phyloP scores from a whole-genome alignment of 2,888 invertebrate species.

The Apamea epomidion region DNA sequence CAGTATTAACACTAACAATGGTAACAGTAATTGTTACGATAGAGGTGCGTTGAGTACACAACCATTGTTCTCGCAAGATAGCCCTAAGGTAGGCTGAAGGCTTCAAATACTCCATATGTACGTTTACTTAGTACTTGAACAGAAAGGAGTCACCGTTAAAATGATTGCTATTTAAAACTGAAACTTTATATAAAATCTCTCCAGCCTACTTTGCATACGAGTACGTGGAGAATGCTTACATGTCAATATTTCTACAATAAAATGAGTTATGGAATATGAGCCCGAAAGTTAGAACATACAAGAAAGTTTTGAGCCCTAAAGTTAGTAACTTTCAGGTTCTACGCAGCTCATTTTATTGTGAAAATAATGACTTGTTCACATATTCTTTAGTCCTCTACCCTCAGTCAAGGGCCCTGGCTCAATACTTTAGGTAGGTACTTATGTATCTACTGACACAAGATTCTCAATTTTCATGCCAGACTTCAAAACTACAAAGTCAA shows the following conservation, averaged over 20 bases:
- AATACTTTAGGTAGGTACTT: neutral
- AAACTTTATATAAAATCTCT: neutral
- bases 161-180: neutral
- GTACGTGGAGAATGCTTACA: neutral
- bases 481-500: slow-evolving; percentile 11
- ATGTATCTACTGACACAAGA: neutral
- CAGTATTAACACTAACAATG: neutral
- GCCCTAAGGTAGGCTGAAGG: neutral
- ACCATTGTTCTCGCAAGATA: neutral
- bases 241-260: slow-evolving; percentile 28
- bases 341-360: neutral
- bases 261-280: slow-evolving; percentile 19
- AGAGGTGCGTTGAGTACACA: neutral
- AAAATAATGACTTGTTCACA: slow-evolving; percentile 11
- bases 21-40: neutral
- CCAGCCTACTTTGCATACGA: neutral
- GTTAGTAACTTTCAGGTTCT: slow-evolving; percentile 7
- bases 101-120: neutral
- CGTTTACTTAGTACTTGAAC: no score
- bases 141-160: neutral
- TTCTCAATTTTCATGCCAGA: neutral
- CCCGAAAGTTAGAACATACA: slow-evolving; percentile 16
- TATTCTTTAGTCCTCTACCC: neutral
- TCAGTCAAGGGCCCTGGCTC: neutral
- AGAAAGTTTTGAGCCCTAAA: slow-evolving; percentile 18